A percentile compares a stretch with the other conserved stretches of the same genome.
These are phyloP conservation scores for Tupaia tana DNA, from an alignment of 2,113 vertebrate genomes.

Conservation along the genomic window DNA sequence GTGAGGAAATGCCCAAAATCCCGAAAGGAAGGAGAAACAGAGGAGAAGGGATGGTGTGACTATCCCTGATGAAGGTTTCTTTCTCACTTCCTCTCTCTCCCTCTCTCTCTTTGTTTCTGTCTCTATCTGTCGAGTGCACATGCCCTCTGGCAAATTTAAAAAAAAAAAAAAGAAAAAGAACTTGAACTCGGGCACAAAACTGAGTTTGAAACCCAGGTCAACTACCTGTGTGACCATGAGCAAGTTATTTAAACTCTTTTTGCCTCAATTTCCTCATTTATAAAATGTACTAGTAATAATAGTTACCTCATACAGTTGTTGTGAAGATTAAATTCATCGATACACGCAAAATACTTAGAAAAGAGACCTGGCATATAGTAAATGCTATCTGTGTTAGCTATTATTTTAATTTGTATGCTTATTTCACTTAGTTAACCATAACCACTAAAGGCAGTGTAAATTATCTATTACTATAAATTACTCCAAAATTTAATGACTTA, in stretches of 20 bases:
- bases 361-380: not conserved
- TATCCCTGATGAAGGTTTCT: no score
- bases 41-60: no score
- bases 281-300: not conserved
- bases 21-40: no score
- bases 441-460: not conserved
- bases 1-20: no score
- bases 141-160: no score
- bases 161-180: not conserved
- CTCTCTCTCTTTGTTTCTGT: no score
- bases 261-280: not conserved
- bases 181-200: conserved; percentile 5
- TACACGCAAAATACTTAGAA: not conserved
- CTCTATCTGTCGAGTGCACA: no score
- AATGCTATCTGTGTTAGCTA: not conserved
- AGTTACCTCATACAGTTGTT: not conserved
- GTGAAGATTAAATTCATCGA: conserved; percentile 11
- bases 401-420: not conserved
- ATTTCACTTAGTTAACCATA: conserved; percentile 1
- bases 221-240: not conserved
- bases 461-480: not conserved
- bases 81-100: no score
- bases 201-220: not conserved
- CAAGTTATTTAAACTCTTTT: conserved; percentile 18
- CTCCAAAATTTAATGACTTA: not conserved